Conservation (phyloP, 2,888 invertebrate genomes). For the Vesta saturnalis region DNA sequence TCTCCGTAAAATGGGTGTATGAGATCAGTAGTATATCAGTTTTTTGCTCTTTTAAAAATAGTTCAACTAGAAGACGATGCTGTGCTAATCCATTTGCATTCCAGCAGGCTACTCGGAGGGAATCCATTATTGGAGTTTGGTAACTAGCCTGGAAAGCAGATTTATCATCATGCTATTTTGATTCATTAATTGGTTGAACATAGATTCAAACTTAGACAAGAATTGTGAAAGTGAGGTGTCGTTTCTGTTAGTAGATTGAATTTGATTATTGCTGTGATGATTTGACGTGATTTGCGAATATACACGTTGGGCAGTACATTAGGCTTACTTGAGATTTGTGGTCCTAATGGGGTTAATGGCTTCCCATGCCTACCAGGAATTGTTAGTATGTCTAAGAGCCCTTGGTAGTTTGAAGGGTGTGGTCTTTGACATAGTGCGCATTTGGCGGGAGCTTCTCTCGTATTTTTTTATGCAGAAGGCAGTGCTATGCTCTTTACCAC, state of each 20-base stretch:
- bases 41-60: too few species aligned
- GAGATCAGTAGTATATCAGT: slow-evolving; percentile 34
- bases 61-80: too few species aligned
- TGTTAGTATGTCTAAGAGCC: neutral
- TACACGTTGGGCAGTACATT: slow-evolving; percentile 12
- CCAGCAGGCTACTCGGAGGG: too few species aligned
- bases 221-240: slow-evolving; percentile 17
- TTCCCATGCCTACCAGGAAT: neutral
- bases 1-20: slow-evolving; percentile 38
- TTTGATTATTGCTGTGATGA: slow-evolving; percentile 3
- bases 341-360: too few species aligned
- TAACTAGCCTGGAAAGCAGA: too few species aligned
- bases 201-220: slow-evolving; percentile 7
- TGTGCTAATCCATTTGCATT: too few species aligned
- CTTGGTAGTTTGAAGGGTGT: slow-evolving; percentile 8
- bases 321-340: too few species aligned
- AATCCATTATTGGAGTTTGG: too few species aligned
- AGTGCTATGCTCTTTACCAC: neutral
- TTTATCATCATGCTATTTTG: too few species aligned
- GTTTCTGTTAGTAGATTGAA: too few species aligned
- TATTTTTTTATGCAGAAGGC: neutral
- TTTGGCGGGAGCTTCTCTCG: neutral
- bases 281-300: slow-evolving; percentile 13
- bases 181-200: too few species aligned
- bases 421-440: neutral